Percentiles rank a stretch among this genome's conserved stretches.
phyloP scores from a whole-genome alignment of 2,113 vertebrate species.

The Paralichthys olivaceus region DNA sequence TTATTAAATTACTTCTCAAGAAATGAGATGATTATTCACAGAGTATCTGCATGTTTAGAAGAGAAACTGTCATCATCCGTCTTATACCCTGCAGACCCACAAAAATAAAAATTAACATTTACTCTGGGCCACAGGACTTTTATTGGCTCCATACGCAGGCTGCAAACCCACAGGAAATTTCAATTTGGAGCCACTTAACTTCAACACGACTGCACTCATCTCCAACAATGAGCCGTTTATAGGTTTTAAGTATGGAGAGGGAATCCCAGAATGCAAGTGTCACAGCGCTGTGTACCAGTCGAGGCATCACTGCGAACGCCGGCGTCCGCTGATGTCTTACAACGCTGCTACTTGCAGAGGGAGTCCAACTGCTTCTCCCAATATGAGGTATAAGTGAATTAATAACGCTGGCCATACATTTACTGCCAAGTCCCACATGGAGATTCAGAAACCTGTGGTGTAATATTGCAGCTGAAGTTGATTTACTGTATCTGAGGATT shows the following conservation, averaged over 20 bases:
- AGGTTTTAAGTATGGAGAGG: slow-evolving; percentile 59
- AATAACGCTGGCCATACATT: slow-evolving; percentile 75
- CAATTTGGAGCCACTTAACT: slow-evolving; percentile 76
- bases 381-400: slow-evolving; percentile 78
- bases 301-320: slow-evolving; percentile 66
- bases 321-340: slow-evolving; percentile 65
- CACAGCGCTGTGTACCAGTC: slow-evolving; percentile 62
- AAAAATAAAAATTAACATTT: slow-evolving; percentile 67
- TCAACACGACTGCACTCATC: slow-evolving; percentile 59
- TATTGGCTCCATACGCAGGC: slow-evolving; percentile 61
- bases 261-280: slow-evolving; percentile 78
- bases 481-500: slow-evolving; percentile 60
- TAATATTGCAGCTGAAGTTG: slow-evolving; percentile 56
- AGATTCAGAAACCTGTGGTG: slow-evolving; percentile 70
- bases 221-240: slow-evolving; percentile 65
- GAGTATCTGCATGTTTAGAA: slow-evolving; percentile 62
- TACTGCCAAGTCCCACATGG: slow-evolving; percentile 65
- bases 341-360: slow-evolving; percentile 61
- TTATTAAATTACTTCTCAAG: slow-evolving; percentile 51
- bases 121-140: slow-evolving; percentile 63
- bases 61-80: slow-evolving; percentile 60
- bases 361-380: slow-evolving; percentile 73
- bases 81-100: slow-evolving; percentile 69
- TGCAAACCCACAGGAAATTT: slow-evolving; percentile 75
- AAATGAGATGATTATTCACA: slow-evolving; percentile 80